These are phyloP conservation scores for Hemicentrotus pulcherrimus DNA, from an alignment of 35 echinoderm and acorn worm genomes.

Conservation along the genomic window DNA sequence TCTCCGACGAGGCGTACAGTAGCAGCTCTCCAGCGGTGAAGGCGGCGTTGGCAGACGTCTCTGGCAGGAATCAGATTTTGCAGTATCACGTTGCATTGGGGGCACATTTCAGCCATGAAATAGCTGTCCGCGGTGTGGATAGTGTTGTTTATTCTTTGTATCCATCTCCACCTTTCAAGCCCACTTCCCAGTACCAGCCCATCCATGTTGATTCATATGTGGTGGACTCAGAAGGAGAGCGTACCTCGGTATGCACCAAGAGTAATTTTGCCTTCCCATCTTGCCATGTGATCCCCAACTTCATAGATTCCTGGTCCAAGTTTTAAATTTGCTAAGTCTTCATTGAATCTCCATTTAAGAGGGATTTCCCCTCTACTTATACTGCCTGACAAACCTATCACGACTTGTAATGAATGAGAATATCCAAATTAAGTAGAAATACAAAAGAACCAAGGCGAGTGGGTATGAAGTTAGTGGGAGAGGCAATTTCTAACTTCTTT, in stretches of 20 bases:
- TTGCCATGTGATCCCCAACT: no score
- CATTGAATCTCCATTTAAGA: no score
- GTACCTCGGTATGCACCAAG: not conserved
- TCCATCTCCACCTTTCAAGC: conserved; percentile 21
- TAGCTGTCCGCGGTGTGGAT: not conserved
- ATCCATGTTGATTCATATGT: conserved; percentile 30
- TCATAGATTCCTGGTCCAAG: no score
- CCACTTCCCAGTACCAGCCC: conserved; percentile 18
- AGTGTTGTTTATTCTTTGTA: conserved; percentile 36
- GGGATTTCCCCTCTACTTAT: no score
- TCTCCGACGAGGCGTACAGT: conserved; percentile 43
- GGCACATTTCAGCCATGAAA: not conserved
- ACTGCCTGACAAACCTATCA: no score
- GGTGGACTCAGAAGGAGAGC: not conserved
- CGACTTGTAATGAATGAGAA: no score
- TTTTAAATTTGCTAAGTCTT: no score
- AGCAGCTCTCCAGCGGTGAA: conserved; percentile 11
- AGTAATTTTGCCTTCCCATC: no score
- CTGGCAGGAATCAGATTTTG: not conserved
- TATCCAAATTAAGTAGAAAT: no score
- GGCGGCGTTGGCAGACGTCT: not conserved
- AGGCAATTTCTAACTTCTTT: no score
- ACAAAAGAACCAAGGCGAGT: no score
- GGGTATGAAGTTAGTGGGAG: no score
- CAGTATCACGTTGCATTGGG: conserved; percentile 61